Percentiles rank a stretch among this genome's conserved stretches.
Conservation (phyloP, 2,888 invertebrate genomes). For the Tipula confusa region DNA sequence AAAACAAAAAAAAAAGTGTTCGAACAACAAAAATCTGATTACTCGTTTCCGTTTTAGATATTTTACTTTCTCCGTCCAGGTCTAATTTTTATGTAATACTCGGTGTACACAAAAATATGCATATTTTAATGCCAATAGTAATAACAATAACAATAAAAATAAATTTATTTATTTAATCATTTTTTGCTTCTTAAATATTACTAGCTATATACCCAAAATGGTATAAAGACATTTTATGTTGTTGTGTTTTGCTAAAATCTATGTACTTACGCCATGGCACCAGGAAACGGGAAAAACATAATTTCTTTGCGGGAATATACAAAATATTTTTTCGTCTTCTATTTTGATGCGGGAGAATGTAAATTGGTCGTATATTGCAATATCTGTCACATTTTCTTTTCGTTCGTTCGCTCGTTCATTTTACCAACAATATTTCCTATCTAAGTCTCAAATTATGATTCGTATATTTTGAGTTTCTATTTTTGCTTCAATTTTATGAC, state of each 20-base stretch:
- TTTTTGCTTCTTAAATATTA: background rate
- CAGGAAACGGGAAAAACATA: slow-evolving; percentile 25
- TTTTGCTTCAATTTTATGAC: background rate
- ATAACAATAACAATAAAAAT: slow-evolving; percentile 25
- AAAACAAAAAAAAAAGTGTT: background rate
- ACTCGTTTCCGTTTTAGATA: background rate
- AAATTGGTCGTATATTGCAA: slow-evolving; percentile 3
- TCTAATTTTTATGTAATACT: background rate
- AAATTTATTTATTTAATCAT: slow-evolving; percentile 20
- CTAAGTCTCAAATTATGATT: background rate
- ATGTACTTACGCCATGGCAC: background rate
- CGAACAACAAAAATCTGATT: background rate
- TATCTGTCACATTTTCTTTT: background rate
- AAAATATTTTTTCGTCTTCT: background rate
- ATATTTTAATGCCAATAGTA: background rate
- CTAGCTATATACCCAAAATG: background rate
- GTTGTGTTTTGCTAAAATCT: background rate
- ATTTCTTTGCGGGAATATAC: background rate
- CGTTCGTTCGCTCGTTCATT: background rate
- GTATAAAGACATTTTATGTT: too few relatives aligned
- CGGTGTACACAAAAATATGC: background rate
- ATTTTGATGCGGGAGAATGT: background rate
- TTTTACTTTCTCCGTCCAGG: background rate
- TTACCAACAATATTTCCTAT: background rate
- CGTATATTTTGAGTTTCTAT: background rate